Percentiles rank a stretch among this genome's conserved stretches.
Conservation (phyloP, 2,797 vertebrate species). For the Austrolebias charrua region DNA sequence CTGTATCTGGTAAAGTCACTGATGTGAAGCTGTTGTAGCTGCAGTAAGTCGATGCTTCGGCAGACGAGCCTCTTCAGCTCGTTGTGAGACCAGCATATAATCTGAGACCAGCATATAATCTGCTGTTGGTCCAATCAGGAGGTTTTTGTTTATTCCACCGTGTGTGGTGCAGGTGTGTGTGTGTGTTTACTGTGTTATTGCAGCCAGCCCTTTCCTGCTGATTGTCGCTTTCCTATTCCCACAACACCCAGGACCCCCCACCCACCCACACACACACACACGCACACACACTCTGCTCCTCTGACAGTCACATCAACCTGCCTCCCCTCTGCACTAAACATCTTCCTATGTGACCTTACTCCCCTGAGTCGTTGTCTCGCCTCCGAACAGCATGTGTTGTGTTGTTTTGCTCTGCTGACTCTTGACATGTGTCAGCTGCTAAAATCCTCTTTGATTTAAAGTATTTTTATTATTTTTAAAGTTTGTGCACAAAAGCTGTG, state of each 20-base stretch:
- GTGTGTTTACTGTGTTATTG: constrained; percentile 19
- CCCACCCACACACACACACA: not conserved
- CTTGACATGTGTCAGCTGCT: no score
- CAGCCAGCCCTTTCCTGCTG: constrained; percentile 22
- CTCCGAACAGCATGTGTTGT: not conserved
- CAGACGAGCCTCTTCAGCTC: constrained; percentile 25
- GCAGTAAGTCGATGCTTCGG: constrained; percentile 25
- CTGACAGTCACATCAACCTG: constrained; percentile 13
- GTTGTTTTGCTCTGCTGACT: no score
- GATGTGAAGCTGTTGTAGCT: constrained; percentile 14
- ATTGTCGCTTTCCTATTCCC: constrained; percentile 32
- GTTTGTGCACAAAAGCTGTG: not conserved
- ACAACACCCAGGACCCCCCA: not conserved
- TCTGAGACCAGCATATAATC: not conserved
- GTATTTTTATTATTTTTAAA: not conserved
- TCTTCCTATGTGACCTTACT: constrained; percentile 14
- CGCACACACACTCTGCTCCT: constrained; percentile 10
- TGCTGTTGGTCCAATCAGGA: no score
- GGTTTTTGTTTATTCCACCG: not conserved
- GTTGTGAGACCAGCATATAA: not conserved
- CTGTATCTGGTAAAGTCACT: constrained; percentile 34
- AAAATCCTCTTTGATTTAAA: no score
- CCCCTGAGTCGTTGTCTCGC: constrained; percentile 1
- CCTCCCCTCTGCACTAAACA: constrained; percentile 14
- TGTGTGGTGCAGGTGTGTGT: not conserved